These are phyloP conservation scores for Channa argus DNA, from an alignment of 2,113 vertebrate species.

Conservation along the genomic window DNA sequence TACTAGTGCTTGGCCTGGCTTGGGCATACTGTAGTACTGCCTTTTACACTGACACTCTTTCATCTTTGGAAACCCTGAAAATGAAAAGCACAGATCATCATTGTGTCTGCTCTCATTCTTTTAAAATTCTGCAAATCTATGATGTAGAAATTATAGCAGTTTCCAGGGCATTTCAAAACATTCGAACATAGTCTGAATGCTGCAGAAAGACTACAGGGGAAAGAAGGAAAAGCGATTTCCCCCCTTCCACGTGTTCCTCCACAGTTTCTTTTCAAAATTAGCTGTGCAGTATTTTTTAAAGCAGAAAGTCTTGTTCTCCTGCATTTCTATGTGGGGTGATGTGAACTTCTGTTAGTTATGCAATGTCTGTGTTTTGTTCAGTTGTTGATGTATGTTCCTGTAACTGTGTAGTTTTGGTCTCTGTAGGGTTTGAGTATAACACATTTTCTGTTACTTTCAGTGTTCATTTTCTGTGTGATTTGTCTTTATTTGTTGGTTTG, in stretches of 20 bases:
- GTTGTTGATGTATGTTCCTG: constrained; percentile 46
- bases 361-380: constrained; percentile 45
- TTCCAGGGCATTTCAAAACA: constrained; percentile 3
- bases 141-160: neutral
- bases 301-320: constrained; percentile 61
- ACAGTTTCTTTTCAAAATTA: constrained; percentile 69
- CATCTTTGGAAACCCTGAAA: neutral
- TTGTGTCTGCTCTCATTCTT: neutral
- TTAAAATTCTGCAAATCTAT: neutral
- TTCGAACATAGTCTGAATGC: neutral
- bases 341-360: constrained; percentile 34
- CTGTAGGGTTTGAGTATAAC: constrained; percentile 55
- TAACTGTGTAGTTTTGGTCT: constrained; percentile 41
- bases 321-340: constrained; percentile 22
- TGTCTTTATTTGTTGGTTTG: neutral
- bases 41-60: constrained; percentile 1
- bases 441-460: constrained; percentile 52
- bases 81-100: neutral
- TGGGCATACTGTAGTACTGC: neutral
- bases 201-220: neutral
- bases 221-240: neutral
- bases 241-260: constrained; percentile 32
- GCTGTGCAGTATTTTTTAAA: constrained; percentile 78
- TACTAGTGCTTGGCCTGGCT: neutral
- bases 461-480: constrained; percentile 52